Evolutionary conservation across 2,888 invertebrate species (phyloP).

Genomic region (Euspilapteryx auroguttella): DNA sequence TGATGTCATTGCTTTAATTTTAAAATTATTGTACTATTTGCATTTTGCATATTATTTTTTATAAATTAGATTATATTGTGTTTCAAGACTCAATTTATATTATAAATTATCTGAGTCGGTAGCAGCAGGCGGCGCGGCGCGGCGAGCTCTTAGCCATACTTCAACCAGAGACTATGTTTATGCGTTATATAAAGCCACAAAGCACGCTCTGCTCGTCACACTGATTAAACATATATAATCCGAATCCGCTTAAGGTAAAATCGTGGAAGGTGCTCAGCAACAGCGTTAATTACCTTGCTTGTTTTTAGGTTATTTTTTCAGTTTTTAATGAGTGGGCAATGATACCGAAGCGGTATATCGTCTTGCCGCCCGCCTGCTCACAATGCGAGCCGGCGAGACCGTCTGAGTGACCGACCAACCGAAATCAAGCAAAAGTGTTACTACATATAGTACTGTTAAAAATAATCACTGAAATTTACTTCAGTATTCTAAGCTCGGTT

Average conservation of each 20-base stretch:
- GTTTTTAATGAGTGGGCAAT: conserved; percentile 22
- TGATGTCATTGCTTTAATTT: too few relatives aligned
- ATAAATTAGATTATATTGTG: conserved; percentile 7
- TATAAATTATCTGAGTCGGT: conserved; percentile 28
- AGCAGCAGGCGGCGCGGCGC: conserved; percentile 9
- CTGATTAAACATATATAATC: conserved; percentile 15
- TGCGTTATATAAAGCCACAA: conserved; percentile 11
- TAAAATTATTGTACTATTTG: too few relatives aligned
- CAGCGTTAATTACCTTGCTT: conserved; percentile 23
- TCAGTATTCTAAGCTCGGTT: too few relatives aligned
- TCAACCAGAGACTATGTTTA: conserved; percentile 8
- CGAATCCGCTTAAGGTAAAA: conserved; percentile 18
- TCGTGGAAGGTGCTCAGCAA: conserved; percentile 22
- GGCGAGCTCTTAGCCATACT: conserved; percentile 18
- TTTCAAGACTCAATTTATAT: conserved; percentile 36
- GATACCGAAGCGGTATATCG: conserved; percentile 24
- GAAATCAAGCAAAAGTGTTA: conserved; percentile 10
- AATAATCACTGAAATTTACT: too few relatives aligned
- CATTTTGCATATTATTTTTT: too few relatives aligned
- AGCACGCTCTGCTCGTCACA: conserved; percentile 20
- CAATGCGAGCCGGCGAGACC: conserved; percentile 21
- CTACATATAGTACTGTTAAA: conserved; percentile 13
- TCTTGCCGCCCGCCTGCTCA: conserved; percentile 18
- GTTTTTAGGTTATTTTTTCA: conserved; percentile 26
- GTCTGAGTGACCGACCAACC: too few relatives aligned